These are phyloP conservation scores for Philopedon plagiatum DNA, from an alignment of 2,888 invertebrate genomes.

Conservation along the genomic window DNA sequence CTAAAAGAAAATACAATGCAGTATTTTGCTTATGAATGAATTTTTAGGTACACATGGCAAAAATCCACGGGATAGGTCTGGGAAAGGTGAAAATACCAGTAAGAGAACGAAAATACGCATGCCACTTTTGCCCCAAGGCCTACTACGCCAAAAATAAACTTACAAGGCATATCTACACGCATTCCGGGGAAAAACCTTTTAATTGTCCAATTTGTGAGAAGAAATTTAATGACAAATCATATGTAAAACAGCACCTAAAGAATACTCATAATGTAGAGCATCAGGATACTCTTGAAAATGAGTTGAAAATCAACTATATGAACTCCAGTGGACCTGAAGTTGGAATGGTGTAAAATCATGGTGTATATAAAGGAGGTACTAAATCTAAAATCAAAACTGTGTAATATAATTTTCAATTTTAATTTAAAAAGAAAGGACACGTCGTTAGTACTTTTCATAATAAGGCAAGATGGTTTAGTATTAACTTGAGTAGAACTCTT, in stretches of 20 bases:
- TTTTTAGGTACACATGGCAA: slow-evolving; percentile 56
- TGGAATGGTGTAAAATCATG: not conserved
- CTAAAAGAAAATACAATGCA: no score
- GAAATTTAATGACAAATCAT: slow-evolving; percentile 61
- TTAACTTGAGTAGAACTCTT: no score
- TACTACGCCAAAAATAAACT: slow-evolving; percentile 61
- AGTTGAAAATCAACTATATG: slow-evolving; percentile 18
- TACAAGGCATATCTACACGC: slow-evolving; percentile 60
- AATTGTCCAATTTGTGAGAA: slow-evolving; percentile 59
- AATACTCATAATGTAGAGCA: slow-evolving; percentile 55
- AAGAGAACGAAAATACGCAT: slow-evolving; percentile 63
- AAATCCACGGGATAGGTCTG: slow-evolving; percentile 60
- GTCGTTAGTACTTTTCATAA: no score
- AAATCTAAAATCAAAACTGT: no score
- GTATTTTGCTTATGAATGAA: no score
- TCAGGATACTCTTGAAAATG: slow-evolving; percentile 10
- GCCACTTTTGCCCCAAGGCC: slow-evolving; percentile 66
- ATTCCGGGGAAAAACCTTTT: slow-evolving; percentile 60
- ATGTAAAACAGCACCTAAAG: slow-evolving; percentile 60
- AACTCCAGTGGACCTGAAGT: not conserved
- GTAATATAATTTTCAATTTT: not conserved
- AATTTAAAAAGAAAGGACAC: no score
- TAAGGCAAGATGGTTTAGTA: no score
- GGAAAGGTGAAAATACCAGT: slow-evolving; percentile 64
- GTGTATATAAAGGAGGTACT: not conserved